Percentiles rank a stretch among this genome's conserved stretches.
These are phyloP conservation scores for Engystomops pustulosus DNA, from an alignment of 2,113 vertebrate genomes.

Conservation along the genomic window DNA sequence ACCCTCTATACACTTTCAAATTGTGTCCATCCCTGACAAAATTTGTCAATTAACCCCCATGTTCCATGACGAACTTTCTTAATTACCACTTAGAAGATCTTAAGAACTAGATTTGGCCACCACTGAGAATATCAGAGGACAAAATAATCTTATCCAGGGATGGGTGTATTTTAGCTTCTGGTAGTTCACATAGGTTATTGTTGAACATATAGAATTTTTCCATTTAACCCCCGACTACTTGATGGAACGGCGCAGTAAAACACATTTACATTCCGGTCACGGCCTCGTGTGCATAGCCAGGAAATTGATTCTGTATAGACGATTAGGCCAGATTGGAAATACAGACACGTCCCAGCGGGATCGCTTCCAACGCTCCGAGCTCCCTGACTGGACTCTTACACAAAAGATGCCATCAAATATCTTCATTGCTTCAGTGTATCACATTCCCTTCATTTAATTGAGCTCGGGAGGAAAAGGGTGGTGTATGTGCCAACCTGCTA, in stretches of 20 bases:
- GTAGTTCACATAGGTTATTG: too few relatives aligned
- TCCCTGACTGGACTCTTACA: neutral
- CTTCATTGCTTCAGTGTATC: neutral
- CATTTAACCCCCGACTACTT: neutral
- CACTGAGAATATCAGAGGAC: too few relatives aligned
- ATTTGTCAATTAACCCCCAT: too few relatives aligned
- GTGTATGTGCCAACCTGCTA: neutral
- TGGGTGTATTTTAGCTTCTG: too few relatives aligned
- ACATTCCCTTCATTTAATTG: neutral
- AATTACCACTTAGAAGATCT: too few relatives aligned
- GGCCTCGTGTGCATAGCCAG: neutral
- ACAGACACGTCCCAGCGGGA: neutral
- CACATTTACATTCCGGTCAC: neutral
- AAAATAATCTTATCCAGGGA: too few relatives aligned
- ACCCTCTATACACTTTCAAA: too few relatives aligned
- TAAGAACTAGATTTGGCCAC: too few relatives aligned
- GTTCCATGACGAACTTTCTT: too few relatives aligned
- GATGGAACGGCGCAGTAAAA: too few relatives aligned
- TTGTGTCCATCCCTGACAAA: too few relatives aligned
- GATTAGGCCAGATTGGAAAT: conserved; percentile 13
- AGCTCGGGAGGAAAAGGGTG: neutral
- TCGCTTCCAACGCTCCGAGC: neutral
- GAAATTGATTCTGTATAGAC: conserved; percentile 31
- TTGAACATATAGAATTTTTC: too few relatives aligned
- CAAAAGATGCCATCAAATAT: neutral